Base-by-base conservation (phyloP, 2,113 vertebrate species). In the Coracopsis vasa region DNA sequence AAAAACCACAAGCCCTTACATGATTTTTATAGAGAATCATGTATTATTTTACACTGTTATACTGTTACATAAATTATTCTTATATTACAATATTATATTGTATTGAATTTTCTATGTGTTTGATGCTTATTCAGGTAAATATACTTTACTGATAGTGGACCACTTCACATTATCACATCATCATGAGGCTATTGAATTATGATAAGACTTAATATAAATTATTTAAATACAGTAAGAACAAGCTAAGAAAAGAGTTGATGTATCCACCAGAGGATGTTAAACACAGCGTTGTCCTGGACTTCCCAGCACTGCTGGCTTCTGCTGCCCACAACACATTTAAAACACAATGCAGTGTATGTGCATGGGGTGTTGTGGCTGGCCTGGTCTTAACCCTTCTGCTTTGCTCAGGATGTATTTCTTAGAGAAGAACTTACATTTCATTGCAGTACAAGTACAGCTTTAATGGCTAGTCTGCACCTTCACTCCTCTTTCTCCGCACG, bases 101-200 rank as follows among this genome's bases (percentile, higher is more conserved):
- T 19, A 33, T 54, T 56, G 33, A 16, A 29, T 72, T 85, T 60
- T 44, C 48, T 67, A 37, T 28, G 39, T 37, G 5, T 14, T 23
- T 42, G 33, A 61, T 29, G 27, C 19, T 72, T 94, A 21, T 25
- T 51, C 41, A 56, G 44, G 23, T 28, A 78, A 66, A 53, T 21
- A 24, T 37, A 61, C 17, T 1, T 1, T 29, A 23, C 19, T 23
- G 16, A 12, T n/a, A 24, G 31, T 4, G 42, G 13, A 37, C 13
- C 5, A 0, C 48, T 44, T 61, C 16, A 44, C 12, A 13, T 47
- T 56, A 18, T n/a, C 2, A 1, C 24, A 25, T 28, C 0, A 1
- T 20, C 24, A 27, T 1, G 4, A 33, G 70, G 33, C 8, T 71
- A 19, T 15, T 51, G 28, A 29, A 19, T 45, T 47, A 39, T 6